Conservation (phyloP, 1,140 invertebrate species). For the Eueides isabella region DNA sequence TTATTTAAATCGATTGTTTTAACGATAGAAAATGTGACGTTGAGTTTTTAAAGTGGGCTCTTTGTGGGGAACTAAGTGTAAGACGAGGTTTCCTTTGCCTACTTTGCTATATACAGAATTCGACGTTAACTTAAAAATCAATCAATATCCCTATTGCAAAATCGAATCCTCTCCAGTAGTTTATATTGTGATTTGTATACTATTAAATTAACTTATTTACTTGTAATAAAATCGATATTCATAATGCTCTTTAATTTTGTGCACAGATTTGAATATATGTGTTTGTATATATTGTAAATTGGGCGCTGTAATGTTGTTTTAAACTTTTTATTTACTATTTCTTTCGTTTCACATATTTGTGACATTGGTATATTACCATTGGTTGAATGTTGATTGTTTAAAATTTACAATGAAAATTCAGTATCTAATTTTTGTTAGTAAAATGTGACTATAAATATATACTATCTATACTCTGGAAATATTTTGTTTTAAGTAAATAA, state of each 20-base stretch:
- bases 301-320: background rate
- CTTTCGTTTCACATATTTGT: background rate
- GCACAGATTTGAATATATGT: background rate
- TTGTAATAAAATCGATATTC: constrained; percentile 1
- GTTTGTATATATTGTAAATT: constrained; percentile 7
- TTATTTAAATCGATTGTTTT: too few relatives aligned
- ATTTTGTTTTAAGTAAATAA: background rate
- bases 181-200: constrained; percentile 15
- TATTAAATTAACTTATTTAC: constrained; percentile 8
- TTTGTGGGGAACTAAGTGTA: too few relatives aligned
- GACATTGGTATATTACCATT: background rate
- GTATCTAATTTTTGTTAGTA: too few relatives aligned
- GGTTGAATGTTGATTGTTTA: too few relatives aligned
- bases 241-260: constrained; percentile 4
- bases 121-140: background rate
- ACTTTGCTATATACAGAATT: too few relatives aligned
- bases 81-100: too few relatives aligned
- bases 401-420: too few relatives aligned
- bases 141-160: background rate
- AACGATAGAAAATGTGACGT: too few relatives aligned
- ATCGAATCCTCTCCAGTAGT: background rate
- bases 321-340: background rate
- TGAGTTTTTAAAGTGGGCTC: too few relatives aligned
- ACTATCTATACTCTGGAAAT: background rate
- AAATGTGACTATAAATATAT: background rate